Evolutionary conservation across 1,140 invertebrate species (phyloP), one percentile per base, ranked within the genome.

Genomic region (Riptortus pedestris): DNA sequence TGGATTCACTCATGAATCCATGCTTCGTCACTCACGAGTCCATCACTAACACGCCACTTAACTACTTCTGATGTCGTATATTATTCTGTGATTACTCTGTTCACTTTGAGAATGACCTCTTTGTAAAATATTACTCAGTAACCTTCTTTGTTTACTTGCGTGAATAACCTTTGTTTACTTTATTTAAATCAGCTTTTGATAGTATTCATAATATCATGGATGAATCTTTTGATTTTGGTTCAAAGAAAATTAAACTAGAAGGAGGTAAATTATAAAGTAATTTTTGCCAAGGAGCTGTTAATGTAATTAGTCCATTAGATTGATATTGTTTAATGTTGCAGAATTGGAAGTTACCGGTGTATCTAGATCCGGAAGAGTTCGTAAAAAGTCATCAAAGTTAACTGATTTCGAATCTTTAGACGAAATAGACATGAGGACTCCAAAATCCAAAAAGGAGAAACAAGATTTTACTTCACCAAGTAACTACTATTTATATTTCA

Each of bases 371-470:
- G 91, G 91, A 20, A 78, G 91, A 51, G 90, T 96, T 0, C 79
- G 91, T 45, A 96, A 96, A 76, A 96, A 96, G 74, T 95, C 92
- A 7, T 92, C 91, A 0, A 96, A 96, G 74, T 77, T 96, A 12
- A 86, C 92, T 73, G 92, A 93, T 74, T 94, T 93, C 77, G 90
- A 94, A 72, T 90, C 89, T 0, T 86, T 87, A 0, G 91, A 94
- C 73, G 88, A 92, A 60, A 73, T 76, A 9, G 79, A 80, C 58
- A 75, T 71, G 28, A 76, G 77, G 63, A 71, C 76, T 24, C 47
- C 33, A 20, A 59, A 38, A 26, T 63, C 64, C 38, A 66, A 67
- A 51, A 66, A 66, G 48, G 68, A 69, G 31, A 69, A 69, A 63
- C 29, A 16, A 26, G 67, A 66, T 12, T 62, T 26, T 20, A 5